Conservation (phyloP, 2,888 invertebrate species). For the Coleophora flavipennella region DNA sequence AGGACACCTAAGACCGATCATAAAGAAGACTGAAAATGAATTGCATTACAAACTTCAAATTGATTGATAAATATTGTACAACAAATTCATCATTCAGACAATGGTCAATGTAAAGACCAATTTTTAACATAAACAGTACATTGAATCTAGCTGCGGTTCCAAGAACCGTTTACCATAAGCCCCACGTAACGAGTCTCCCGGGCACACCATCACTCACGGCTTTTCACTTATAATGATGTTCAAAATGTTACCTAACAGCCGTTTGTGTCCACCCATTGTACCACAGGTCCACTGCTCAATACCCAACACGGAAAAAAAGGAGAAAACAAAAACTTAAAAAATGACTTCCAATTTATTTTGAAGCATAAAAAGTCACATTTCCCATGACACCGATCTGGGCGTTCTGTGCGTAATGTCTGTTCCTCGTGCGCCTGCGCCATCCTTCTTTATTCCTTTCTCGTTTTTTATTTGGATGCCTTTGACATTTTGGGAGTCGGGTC, state of each 20-base stretch:
- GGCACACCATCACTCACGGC: constrained; percentile 55
- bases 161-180: constrained; percentile 25
- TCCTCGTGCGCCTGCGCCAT: constrained; percentile 42
- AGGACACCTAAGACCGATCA: too few relatives aligned
- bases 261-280: constrained; percentile 69
- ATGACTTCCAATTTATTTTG: constrained; percentile 69
- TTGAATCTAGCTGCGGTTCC: constrained; percentile 16
- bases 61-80: background rate
- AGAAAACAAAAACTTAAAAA: constrained; percentile 50
- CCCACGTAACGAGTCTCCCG: constrained; percentile 23
- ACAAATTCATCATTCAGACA: constrained; percentile 1
- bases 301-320: constrained; percentile 42
- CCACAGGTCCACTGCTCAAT: constrained; percentile 34
- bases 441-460: constrained; percentile 54
- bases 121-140: constrained; percentile 5
- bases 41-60: too few relatives aligned
- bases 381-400: constrained; percentile 62
- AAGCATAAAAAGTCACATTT: constrained; percentile 60
- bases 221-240: constrained; percentile 72
- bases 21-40: too few relatives aligned
- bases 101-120: background rate
- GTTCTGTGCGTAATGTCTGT: constrained; percentile 34
- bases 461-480: constrained; percentile 62
- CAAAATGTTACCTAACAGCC: constrained; percentile 67
- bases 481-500: constrained; percentile 64